Base-by-base conservation (phyloP, 2,113 vertebrate genomes). In the Lucifuga dentata region DNA sequence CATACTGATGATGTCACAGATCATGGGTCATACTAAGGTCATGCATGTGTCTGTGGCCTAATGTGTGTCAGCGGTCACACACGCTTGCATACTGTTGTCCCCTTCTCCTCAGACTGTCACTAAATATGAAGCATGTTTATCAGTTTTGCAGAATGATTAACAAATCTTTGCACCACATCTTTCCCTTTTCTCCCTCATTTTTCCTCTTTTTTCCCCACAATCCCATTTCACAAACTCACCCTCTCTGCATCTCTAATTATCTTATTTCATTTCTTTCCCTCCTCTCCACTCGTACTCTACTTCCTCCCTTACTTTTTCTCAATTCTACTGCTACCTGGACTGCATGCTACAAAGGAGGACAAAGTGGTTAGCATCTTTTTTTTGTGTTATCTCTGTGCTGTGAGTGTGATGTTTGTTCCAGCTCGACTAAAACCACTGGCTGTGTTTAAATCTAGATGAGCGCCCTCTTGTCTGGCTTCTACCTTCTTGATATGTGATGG, bases 341-440 rank as follows among this genome's bases (percentile, higher is more conserved):
- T 96, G 95, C 95, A 95, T 95, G 94, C 93, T 93, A 92, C 95
- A 86, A 95, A 99, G 96, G 97, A 98, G 95, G 97, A 98, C 94
- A 99, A 98, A 99, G 97, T 98, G 97, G 97, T 99, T 97, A 99
- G 97, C 96, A 95, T 95, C 91, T 92, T 87, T 87, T 62, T 90
- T 88, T 56, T 87, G 58, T 90, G 39, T 36, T 72, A 46, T 89
- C 55, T 83, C 19, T 87, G 80, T 87, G 24, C 68, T 26, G 81
- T 89, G 68, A 61, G 32, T 50, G 68, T 88, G 67, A 74, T 78
- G 68, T 77, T 44, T 80, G 38, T 59, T n/a, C 24, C 13, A 59
- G 24, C 12, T 17, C 5, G 58, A 67, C 29, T 67, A 59, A 49
- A 58, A 72, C 61, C 36, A 16, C 71, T 59, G 62, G 72, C 68